These are phyloP conservation scores for Syndactyla subalaris DNA, from an alignment of 2,797 vertebrate species.

Conservation along the genomic window DNA sequence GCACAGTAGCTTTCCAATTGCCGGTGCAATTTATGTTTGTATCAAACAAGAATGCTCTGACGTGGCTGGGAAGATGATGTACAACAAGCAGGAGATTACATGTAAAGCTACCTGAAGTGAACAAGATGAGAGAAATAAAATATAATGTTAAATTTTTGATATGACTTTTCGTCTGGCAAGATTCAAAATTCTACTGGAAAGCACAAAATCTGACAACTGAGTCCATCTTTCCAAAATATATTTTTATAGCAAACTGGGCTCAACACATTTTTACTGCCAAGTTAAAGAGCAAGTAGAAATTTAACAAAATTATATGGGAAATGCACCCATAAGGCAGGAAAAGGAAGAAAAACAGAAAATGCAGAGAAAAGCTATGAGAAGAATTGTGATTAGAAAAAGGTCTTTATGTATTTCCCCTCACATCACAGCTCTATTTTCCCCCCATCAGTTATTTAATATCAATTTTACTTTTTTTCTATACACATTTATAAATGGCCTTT, in stretches of 20 bases:
- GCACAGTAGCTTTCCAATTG: constrained; percentile 36
- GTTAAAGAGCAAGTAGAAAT: not conserved
- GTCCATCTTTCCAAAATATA: not conserved
- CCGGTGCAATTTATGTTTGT: constrained; percentile 9
- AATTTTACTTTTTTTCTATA: not conserved
- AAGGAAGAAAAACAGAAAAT: not conserved
- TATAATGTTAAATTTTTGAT: not conserved
- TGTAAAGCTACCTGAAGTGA: not conserved
- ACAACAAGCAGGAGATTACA: not conserved
- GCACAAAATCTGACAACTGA: not conserved
- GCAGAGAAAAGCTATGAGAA: not conserved
- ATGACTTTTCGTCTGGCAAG: not conserved
- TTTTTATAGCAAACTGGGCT: not conserved
- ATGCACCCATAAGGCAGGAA: not conserved
- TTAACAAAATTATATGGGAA: not conserved
- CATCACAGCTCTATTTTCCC: not conserved
- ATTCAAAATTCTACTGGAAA: not conserved
- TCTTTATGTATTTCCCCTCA: not conserved
- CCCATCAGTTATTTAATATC: not conserved
- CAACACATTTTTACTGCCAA: constrained; percentile 3
- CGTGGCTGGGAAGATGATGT: not conserved
- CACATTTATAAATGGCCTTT: not conserved
- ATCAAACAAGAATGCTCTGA: constrained; percentile 52
- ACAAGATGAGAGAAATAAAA: not conserved
- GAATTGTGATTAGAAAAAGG: not conserved